Evolutionary conservation across 2,113 vertebrate species (phyloP), one percentile per base, ranked within the genome.

Genomic region (Phyllostomus hastatus): DNA sequence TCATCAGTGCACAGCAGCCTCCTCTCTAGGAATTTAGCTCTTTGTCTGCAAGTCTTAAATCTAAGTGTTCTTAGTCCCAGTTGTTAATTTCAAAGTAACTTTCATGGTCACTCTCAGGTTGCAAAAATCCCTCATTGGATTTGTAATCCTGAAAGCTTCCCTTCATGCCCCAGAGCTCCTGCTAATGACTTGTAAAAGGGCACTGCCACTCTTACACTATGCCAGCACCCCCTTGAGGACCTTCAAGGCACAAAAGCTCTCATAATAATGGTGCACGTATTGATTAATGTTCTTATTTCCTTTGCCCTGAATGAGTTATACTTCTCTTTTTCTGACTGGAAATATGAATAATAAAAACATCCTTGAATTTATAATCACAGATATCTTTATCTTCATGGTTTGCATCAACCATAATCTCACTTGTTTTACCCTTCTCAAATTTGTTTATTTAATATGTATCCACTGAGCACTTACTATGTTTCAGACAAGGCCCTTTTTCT

Each of bases 341-440:
- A 87, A 33, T 84, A 76, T 90, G 59, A 72, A 72, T 66, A 81
- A 41, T 92, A 67, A 90, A 89, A 91, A 35, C 24, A 54, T n/a
- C 46, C 24, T 83, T 92, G 76, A 92, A 84, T 95, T 61, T 81
- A 75, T 67, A 76, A 19, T 54, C 19, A 67, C 61, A 5, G 61
- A 88, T 78, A 26, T 38, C 50, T 41, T 95, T 91, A 35, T 78
- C 54, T 52, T 75, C 20, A 61, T 10, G 19, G 4, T 69, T 94
- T 86, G 50, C 15, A 88, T 69, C 43, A 79, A 35, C 10, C 11
- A 22, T 52, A 67, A 5, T 82, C 50, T 50, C 83, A 80, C 20
- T 69, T 93, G 10, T 89, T 88, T 81, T 46, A 35, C 59, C 28
- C 57, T 94, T 75, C 46, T 88, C 31, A 94, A 61, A 92, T 91